phyloP scores from a whole-genome alignment of 2,797 vertebrate genomes.

The Phoebastria nigripes region DNA sequence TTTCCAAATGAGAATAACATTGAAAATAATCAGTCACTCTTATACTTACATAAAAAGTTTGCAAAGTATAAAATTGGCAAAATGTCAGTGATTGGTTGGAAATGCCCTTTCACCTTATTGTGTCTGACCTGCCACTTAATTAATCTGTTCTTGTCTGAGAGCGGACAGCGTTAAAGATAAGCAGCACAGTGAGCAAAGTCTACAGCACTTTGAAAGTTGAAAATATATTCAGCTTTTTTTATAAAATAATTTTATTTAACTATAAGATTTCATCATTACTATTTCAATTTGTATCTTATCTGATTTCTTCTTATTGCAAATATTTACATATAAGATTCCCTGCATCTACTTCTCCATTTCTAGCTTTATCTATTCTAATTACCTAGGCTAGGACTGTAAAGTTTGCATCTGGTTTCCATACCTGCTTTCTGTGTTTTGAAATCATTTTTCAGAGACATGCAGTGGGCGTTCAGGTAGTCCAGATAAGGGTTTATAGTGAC shows the following conservation, averaged over 20 bases:
- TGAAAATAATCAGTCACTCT: not conserved
- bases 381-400: not conserved
- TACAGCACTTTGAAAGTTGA: conserved; percentile 18
- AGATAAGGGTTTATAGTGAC: conserved; percentile 57
- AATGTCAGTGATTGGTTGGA: conserved; percentile 66
- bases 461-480: conserved; percentile 58
- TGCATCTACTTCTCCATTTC: not conserved
- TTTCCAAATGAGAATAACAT: not conserved
- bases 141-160: conserved; percentile 71
- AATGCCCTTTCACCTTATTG: conserved; percentile 75
- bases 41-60: conserved; percentile 46
- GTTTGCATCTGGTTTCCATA: conserved; percentile 20
- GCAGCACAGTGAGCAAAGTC: conserved; percentile 64
- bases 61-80: conserved; percentile 52
- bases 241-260: not conserved
- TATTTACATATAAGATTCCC: accelerated
- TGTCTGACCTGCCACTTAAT: conserved; percentile 79
- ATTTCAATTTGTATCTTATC: not conserved
- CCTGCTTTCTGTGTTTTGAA: conserved; percentile 20
- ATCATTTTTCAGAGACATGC: not conserved
- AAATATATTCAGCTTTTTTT: not conserved
- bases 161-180: conserved; percentile 68
- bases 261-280: not conserved
- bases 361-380: not conserved
- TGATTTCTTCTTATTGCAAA: not conserved